A percentile compares a stretch with the other conserved stretches of the same genome.
phyloP scores from a whole-genome alignment of 2,113 vertebrate genomes.

The Hydropotes inermis region DNA sequence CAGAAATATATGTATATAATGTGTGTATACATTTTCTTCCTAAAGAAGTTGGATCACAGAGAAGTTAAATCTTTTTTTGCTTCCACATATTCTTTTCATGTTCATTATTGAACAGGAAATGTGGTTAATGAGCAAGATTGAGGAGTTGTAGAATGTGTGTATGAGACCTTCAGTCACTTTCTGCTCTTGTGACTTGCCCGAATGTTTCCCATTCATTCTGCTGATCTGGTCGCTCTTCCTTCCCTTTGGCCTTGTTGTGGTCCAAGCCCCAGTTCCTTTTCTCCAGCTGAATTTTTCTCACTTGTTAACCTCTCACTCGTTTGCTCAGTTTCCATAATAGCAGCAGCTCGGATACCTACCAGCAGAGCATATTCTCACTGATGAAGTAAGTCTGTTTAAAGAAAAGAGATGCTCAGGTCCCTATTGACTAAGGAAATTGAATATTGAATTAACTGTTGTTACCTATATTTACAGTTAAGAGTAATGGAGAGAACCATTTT shows the following conservation, averaged over 20 bases:
- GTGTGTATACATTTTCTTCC: not conserved
- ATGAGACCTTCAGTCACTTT: not conserved
- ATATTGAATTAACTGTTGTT: not conserved
- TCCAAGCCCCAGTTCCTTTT: not conserved
- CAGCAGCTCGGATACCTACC: not conserved
- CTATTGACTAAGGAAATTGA: not conserved
- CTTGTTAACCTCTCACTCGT: not conserved
- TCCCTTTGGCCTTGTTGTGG: not conserved
- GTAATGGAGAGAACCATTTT: not conserved
- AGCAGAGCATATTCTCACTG: not conserved
- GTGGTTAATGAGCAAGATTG: not conserved
- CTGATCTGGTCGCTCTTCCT: not conserved
- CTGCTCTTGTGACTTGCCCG: not conserved
- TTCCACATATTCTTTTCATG: not conserved
- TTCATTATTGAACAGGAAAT: constrained; percentile 10
- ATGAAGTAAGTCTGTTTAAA: not conserved
- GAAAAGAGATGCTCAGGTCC: not conserved
- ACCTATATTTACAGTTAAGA: not conserved
- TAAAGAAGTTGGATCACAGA: not conserved
- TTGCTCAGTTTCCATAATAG: not conserved
- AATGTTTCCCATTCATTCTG: not conserved
- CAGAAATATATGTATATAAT: not conserved
- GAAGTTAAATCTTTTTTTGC: not conserved
- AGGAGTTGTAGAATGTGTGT: not conserved
- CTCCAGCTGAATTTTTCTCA: not conserved